Percentiles rank a stretch among this genome's conserved stretches.
phyloP scores from a whole-genome alignment of 2,113 vertebrate species.

The Fregetta grallaria region DNA sequence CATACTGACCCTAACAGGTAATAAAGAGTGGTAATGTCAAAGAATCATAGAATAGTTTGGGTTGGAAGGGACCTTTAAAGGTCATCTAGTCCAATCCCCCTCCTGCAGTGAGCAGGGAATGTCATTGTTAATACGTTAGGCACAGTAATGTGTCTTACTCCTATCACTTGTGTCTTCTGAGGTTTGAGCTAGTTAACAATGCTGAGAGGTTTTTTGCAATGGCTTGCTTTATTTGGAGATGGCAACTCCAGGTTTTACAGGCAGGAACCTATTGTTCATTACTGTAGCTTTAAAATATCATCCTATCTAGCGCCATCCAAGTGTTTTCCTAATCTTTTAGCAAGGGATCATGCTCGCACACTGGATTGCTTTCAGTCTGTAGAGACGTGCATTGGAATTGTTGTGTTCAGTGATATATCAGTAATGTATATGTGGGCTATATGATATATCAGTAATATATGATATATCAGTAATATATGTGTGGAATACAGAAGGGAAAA shows the following conservation, averaged over 20 bases:
- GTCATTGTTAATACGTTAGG: background rate
- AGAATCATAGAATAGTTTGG: no score
- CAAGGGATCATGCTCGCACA: background rate
- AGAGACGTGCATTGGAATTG: background rate
- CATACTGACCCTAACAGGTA: background rate
- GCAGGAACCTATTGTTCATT: background rate
- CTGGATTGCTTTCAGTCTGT: background rate
- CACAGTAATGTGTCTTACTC: background rate
- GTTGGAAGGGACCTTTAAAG: no score
- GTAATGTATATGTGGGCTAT: background rate
- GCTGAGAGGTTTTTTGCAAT: background rate
- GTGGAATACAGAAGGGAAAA: background rate
- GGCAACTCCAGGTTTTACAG: background rate
- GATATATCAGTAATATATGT: background rate
- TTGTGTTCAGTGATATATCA: background rate
- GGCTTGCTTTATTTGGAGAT: background rate
- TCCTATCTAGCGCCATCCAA: background rate
- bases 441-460: background rate
- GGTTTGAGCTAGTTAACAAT: background rate
- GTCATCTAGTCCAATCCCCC: no score
- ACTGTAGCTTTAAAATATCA: background rate
- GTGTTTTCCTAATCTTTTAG: background rate
- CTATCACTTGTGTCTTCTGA: background rate
- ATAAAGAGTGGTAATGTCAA: background rate
- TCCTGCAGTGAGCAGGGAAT: no score